A percentile compares a stretch with the other conserved stretches of the same genome.
phyloP scores from a whole-genome alignment of 2,888 invertebrate species.

The Ophion slaviceki region DNA sequence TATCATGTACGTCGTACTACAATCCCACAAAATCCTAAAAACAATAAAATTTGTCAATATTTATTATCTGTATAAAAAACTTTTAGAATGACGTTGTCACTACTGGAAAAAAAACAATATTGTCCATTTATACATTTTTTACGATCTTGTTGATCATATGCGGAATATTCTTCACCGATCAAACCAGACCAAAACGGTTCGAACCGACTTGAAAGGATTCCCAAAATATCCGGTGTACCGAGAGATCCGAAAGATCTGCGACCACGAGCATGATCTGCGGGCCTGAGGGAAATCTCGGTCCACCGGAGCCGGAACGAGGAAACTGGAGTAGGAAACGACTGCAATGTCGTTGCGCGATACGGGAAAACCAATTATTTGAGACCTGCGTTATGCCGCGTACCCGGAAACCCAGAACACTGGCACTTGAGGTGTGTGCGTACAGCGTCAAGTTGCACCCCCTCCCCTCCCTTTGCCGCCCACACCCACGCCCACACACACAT shows the following conservation, averaged over 20 bases:
- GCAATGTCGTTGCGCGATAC: conserved; percentile 28
- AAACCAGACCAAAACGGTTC: neutral
- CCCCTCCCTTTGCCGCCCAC: too few species aligned
- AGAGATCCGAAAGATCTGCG: neutral
- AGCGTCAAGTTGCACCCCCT: neutral
- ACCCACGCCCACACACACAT: neutral
- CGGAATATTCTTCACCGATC: neutral
- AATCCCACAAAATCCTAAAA: too few species aligned
- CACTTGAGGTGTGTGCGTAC: neutral
- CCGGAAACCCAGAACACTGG: conserved; percentile 1
- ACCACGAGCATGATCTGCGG: neutral
- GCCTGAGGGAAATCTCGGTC: conserved; percentile 14
- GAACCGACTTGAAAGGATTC: neutral
- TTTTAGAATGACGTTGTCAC: too few species aligned
- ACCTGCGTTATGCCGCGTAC: conserved; percentile 1
- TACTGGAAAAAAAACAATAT: too few species aligned
- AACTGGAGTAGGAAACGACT: conserved; percentile 7
- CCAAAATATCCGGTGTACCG: neutral
- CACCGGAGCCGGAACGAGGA: neutral
- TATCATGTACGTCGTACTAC: too few species aligned
- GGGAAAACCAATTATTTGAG: conserved; percentile 18
- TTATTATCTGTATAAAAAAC: too few species aligned
- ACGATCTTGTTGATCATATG: too few species aligned
- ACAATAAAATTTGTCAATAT: too few species aligned
- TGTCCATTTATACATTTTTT: too few species aligned